A percentile compares a stretch with the other conserved stretches of the same genome.
Conservation (phyloP, 2,797 vertebrate genomes). For the Euthynnus affinis region DNA sequence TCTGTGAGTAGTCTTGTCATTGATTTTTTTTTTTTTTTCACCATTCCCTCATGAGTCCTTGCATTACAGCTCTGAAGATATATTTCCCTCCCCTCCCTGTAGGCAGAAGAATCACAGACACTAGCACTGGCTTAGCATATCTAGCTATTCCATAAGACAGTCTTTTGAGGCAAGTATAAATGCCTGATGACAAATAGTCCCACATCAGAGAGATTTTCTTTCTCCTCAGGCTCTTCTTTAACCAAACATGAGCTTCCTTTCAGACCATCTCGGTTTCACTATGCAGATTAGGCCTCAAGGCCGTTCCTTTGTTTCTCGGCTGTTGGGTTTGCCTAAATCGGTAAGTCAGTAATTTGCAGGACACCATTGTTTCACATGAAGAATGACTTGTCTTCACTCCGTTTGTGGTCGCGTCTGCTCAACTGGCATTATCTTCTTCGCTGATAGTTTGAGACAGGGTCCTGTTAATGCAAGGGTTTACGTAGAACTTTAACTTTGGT, state of each 20-base stretch:
- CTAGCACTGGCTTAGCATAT: constrained; percentile 25
- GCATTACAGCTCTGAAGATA: constrained; percentile 12
- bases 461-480: not conserved
- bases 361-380: constrained; percentile 14
- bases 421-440: not conserved
- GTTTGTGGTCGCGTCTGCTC: not conserved
- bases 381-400: not conserved
- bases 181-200: constrained; percentile 40
- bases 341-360: constrained; percentile 7
- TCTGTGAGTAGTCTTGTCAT: no score
- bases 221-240: constrained; percentile 39
- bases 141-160: not conserved
- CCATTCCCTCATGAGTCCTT: not conserved
- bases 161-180: constrained; percentile 28
- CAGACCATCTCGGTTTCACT: constrained; percentile 28
- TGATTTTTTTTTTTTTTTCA: no score
- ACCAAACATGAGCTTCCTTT: constrained; percentile 40
- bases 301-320: constrained; percentile 44
- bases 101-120: constrained; percentile 22
- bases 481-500: no score
- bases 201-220: constrained; percentile 41
- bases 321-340: constrained; percentile 36
- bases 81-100: constrained; percentile 20
- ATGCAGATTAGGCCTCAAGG: constrained; percentile 44
- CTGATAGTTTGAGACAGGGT: constrained; percentile 4